A percentile compares a stretch with the other conserved stretches of the same genome.
Conservation (phyloP, 2,113 vertebrate species). For the Recurvirostra avosetta region DNA sequence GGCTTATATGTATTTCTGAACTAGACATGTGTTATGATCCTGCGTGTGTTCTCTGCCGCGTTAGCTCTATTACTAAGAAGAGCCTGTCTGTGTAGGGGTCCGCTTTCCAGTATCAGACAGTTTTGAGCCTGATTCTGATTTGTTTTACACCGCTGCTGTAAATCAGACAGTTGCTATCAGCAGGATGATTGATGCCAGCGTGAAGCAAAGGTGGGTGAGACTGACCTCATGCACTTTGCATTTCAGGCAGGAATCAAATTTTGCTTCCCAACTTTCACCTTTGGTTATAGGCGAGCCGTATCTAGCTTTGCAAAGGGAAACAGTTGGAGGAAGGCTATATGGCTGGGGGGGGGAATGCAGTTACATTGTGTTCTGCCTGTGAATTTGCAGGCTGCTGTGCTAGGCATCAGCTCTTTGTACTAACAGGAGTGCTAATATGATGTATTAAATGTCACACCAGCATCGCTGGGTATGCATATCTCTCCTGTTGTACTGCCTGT, state of each 20-base stretch:
- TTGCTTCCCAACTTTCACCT: conserved; percentile 16
- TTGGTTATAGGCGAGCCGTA: not conserved
- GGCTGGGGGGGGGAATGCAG: not conserved
- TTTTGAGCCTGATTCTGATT: not conserved
- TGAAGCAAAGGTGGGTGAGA: not conserved
- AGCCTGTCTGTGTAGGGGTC: not conserved
- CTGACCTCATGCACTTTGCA: not conserved
- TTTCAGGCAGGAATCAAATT: conserved; percentile 2
- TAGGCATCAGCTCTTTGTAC: conserved; percentile 69
- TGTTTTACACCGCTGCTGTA: not conserved
- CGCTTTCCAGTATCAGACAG: not conserved
- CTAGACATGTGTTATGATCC: conserved; percentile 1
- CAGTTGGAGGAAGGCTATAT: not conserved
- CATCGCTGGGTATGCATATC: conserved; percentile 80
- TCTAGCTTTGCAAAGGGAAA: not conserved
- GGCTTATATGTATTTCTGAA: conserved; percentile 8
- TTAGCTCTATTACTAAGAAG: not conserved
- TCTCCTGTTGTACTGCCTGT: conserved; percentile 75
- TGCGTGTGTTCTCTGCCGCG: not conserved
- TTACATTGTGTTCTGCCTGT: not conserved
- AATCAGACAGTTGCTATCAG: not conserved
- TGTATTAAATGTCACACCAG: conserved; percentile 88
- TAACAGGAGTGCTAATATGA: conserved; percentile 87
- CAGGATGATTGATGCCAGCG: not conserved
- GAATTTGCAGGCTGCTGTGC: conserved; percentile 27